Evolutionary conservation across 2,888 invertebrate species (phyloP), one percentile per base, ranked within the genome.

Genomic region (Trileptium ribeirensis): DNA sequence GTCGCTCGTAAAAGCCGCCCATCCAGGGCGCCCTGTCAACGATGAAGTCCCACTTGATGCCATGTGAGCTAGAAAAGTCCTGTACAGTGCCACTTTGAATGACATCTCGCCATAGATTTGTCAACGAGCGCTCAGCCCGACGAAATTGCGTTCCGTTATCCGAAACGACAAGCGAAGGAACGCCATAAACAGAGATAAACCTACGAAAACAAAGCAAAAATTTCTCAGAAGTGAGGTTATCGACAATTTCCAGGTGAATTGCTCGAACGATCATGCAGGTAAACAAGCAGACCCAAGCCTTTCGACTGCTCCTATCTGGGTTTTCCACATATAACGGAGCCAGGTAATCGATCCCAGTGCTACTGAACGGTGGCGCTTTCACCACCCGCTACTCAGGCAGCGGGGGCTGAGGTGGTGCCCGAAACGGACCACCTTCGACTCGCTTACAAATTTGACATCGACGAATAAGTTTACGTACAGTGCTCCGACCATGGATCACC

Each of bases 1-100:
- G 82, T 29, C 89, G 83, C 84, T 90, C 89, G 86, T 88, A 90
- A 84, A 87, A 88, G 67, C 90, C 89, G 78, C 89, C 89, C 89
- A 88, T 88, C 89, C 90, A 90, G 0, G 89, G 84, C 1, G 89
- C 88, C 0, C 86, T 83, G 1, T 89, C 89, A 2, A 88, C 87
- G 79, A 88, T 90, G 82, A 89, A 90, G 24, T 83, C 83, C 86
- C 87, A 87, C 0, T 80, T 29, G 64, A 86, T 86, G n/a, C 74
- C 75, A 37, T 84, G 19, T 1, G 67, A 33, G 31, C 80, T 67
- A 74, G 24, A 51, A 1, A 75, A 74, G 1, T 67, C 64, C 31
- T 74, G 31, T 31, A 84, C 39, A 15, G 3, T 33, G 8, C 15
- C n/a, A 34, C 15, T 3, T 24, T 8, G 2, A 51, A 34, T 24